Evolutionary conservation across 2,113 vertebrate genomes (phyloP).

Genomic region (Halichoeres trimaculatus): DNA sequence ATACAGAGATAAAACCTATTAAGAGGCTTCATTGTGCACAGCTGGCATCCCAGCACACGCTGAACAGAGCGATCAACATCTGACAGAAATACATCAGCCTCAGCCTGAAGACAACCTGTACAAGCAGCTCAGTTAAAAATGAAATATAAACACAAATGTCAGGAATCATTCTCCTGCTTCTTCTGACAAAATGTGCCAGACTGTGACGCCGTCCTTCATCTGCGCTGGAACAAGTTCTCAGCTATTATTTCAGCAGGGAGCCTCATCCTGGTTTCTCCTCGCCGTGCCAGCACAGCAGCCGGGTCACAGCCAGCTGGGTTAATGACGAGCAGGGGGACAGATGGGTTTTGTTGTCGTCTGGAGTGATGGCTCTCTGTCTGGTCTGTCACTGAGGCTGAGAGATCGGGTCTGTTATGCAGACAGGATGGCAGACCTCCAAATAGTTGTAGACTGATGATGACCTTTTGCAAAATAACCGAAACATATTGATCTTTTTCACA

Average conservation of each 20-base stretch:
- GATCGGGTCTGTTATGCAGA: constrained; percentile 9
- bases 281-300: constrained; percentile 52
- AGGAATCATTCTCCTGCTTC: constrained; percentile 40
- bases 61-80: constrained; percentile 25
- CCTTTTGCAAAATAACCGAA: constrained; percentile 40
- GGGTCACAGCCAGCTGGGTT: constrained; percentile 61
- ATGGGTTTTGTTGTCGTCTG: constrained; percentile 71
- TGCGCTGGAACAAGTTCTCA: constrained; percentile 27
- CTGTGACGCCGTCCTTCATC: constrained; percentile 44
- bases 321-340: constrained; percentile 69
- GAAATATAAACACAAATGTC: constrained; percentile 34
- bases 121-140: constrained; percentile 25
- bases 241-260: constrained; percentile 50
- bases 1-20: constrained; percentile 10
- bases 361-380: constrained; percentile 61
- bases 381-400: constrained; percentile 50
- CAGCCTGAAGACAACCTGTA: constrained; percentile 28
- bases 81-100: constrained; percentile 41
- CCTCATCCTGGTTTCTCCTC: constrained; percentile 39
- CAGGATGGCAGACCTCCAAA: constrained; percentile 33
- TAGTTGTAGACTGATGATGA: constrained; percentile 23
- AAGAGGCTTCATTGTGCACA: constrained; percentile 29
- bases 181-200: constrained; percentile 33
- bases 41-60: constrained; percentile 12
- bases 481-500: not conserved